These are phyloP conservation scores for Lymantria dispar DNA, from an alignment of 2,888 invertebrate genomes.

Conservation along the genomic window DNA sequence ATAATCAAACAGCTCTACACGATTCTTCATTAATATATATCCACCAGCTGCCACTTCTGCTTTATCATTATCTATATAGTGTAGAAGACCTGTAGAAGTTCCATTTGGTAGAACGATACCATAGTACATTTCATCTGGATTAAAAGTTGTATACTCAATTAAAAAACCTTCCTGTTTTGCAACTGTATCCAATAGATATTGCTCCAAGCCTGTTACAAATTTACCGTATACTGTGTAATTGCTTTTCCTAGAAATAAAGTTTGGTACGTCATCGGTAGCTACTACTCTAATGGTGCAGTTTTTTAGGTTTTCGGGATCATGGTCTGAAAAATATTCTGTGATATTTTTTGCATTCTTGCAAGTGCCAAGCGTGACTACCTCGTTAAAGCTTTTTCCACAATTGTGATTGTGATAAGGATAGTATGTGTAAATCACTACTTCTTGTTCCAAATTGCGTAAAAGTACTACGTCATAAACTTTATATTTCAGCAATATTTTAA, in stretches of 20 bases:
- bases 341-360: conserved; percentile 31
- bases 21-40: conserved; percentile 46
- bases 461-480: conserved; percentile 46
- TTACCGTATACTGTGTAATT: conserved; percentile 35
- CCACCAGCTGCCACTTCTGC: conserved; percentile 52
- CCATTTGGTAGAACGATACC: conserved; percentile 50
- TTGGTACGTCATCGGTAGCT: conserved; percentile 41
- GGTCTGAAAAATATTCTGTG: conserved; percentile 23
- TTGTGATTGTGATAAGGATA: conserved; percentile 42
- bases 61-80: conserved; percentile 37
- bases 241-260: conserved; percentile 39
- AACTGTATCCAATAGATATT: conserved; percentile 48
- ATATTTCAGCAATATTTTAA: conserved; percentile 35
- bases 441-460: conserved; percentile 22
- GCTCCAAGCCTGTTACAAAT: conserved; percentile 46
- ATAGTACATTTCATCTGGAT: conserved; percentile 18
- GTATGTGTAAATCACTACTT: conserved; percentile 39
- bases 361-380: conserved; percentile 32
- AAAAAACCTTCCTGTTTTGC: conserved; percentile 37
- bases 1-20: conserved; percentile 51
- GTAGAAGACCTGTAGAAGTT: conserved; percentile 47
- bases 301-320: conserved; percentile 21
- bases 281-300: conserved; percentile 48
- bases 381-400: conserved; percentile 41
- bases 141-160: conserved; percentile 34